These are phyloP conservation scores for Polia nebulosa DNA, from an alignment of 2,888 invertebrate species.

Conservation along the genomic window DNA sequence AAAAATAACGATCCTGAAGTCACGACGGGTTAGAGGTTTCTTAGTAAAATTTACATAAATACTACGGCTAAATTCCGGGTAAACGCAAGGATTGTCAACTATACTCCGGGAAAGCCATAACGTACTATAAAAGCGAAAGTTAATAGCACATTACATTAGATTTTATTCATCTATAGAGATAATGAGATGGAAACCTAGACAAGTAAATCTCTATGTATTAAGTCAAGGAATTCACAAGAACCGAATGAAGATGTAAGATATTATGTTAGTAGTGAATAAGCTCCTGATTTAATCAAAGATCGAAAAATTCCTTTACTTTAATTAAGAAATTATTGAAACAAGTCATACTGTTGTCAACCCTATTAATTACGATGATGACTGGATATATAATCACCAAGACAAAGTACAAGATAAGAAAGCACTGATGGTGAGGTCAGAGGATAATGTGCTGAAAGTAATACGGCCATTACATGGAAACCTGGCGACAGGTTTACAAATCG, in stretches of 20 bases:
- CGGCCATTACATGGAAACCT: slow-evolving; percentile 57
- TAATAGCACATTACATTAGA: slow-evolving; percentile 44
- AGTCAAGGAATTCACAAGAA: slow-evolving; percentile 7
- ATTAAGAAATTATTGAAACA: not conserved
- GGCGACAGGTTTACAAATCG: slow-evolving; percentile 72
- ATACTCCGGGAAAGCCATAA: slow-evolving; percentile 38
- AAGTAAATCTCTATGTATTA: slow-evolving; percentile 12
- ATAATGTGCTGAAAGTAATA: slow-evolving; percentile 75
- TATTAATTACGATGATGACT: slow-evolving; percentile 49
- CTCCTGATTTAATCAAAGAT: slow-evolving; percentile 1
- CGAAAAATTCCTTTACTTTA: not conserved
- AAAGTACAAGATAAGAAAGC: slow-evolving; percentile 66
- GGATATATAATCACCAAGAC: slow-evolving; percentile 52
- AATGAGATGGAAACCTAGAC: slow-evolving; percentile 20
- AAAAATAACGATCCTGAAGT: slow-evolving; percentile 68
- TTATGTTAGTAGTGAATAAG: slow-evolving; percentile 2
- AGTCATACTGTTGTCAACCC: slow-evolving; percentile 23
- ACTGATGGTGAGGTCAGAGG: slow-evolving; percentile 71
- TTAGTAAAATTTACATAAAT: slow-evolving; percentile 69
- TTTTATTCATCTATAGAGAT: slow-evolving; percentile 44
- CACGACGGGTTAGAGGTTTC: slow-evolving; percentile 72
- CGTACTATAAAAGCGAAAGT: slow-evolving; percentile 57
- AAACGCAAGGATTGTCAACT: slow-evolving; percentile 55
- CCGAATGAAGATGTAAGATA: slow-evolving; percentile 8
- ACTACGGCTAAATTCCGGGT: slow-evolving; percentile 65